Conservation (phyloP, 2,888 invertebrate genomes). For the Poecilobothrus nobilitatus region DNA sequence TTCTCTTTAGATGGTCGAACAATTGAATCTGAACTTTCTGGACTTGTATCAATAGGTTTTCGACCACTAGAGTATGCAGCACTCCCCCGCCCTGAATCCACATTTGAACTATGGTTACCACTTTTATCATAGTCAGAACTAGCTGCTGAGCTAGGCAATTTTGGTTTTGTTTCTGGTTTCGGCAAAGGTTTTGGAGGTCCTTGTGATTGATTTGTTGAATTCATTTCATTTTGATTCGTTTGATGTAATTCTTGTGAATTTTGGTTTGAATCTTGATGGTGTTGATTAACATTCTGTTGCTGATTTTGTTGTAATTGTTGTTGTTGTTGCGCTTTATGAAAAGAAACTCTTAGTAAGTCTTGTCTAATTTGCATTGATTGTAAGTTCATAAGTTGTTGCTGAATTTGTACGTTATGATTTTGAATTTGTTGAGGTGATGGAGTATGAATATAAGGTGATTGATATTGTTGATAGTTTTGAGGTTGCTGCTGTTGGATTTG, state of each 20-base stretch:
- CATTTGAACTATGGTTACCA: conserved; percentile 65
- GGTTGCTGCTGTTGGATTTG: conserved; percentile 12
- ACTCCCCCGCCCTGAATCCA: conserved; percentile 72
- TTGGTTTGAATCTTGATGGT: conserved; percentile 5
- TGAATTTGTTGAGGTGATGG: conserved; percentile 19
- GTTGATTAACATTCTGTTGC: background rate
- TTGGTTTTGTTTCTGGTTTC: conserved; percentile 23
- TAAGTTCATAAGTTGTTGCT: conserved; percentile 15
- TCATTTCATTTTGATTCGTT: conserved; percentile 23
- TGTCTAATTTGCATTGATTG: conserved; percentile 35
- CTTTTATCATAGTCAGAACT: conserved; percentile 70
- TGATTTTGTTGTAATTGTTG: conserved; percentile 2
- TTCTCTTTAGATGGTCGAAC: conserved; percentile 43
- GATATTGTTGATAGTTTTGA: conserved; percentile 16
- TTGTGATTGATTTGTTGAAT: conserved; percentile 18
- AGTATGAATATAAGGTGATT: conserved; percentile 20
- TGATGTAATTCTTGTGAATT: conserved; percentile 14
- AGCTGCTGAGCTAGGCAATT: conserved; percentile 50
- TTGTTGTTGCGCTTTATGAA: conserved; percentile 16
- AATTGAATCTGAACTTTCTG: conserved; percentile 49
- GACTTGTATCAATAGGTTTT: conserved; percentile 48
- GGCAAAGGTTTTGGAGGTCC: conserved; percentile 17
- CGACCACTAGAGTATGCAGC: conserved; percentile 68
- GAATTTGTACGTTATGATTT: conserved; percentile 17
- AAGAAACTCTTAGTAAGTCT: conserved; percentile 22